Evolutionary conservation across 1,140 invertebrate species (phyloP), one percentile per base, ranked within the genome.

Genomic region (Calephelis nemesis): DNA sequence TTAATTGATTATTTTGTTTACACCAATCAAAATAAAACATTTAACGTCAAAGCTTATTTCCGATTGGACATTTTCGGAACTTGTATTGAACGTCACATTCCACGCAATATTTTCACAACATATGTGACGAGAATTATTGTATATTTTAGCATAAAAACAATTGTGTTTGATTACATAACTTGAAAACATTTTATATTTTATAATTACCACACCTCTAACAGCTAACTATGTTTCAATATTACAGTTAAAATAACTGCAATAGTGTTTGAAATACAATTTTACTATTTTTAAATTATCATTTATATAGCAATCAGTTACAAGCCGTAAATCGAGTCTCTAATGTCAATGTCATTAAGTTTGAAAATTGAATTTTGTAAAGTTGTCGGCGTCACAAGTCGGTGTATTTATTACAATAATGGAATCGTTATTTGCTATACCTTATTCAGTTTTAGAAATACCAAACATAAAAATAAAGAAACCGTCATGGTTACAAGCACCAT

Each of bases 401-500:
- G 54, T 69, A 68, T 69, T 71, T 67, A 65, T 74, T 48, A 49
- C 68, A 52, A 92, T 89, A 91, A 97, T 98, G 95, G 97, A 98
- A 92, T 91, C 93, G 64, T 77, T 98, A 40, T 98, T 96, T 80
- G 93, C 93, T 65, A 77, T 97, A 73, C 97, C 98, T 0, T 99
- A 96, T 87, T 91, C 93, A 71, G 92, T 99, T 54, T 92, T 99
- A 65, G 96, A 98, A 93, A 95, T 97, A 75, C 98, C 98, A 47
- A 97, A 98, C 92, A 93, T 99, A 62, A 98, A 98, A 92, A 93
- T 99, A 40, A 98, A 98, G 81, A 96, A 94, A 77, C 98, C 97
- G 65, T 95, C 96, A 94, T 98, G 97, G 97, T 88, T 99, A 47
- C 95, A 96, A 52, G 94, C 97, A 91, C 98, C 98, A 0, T 98